phyloP scores from a whole-genome alignment of 2,113 vertebrate species.

The Brienomyrus brachyistius region DNA sequence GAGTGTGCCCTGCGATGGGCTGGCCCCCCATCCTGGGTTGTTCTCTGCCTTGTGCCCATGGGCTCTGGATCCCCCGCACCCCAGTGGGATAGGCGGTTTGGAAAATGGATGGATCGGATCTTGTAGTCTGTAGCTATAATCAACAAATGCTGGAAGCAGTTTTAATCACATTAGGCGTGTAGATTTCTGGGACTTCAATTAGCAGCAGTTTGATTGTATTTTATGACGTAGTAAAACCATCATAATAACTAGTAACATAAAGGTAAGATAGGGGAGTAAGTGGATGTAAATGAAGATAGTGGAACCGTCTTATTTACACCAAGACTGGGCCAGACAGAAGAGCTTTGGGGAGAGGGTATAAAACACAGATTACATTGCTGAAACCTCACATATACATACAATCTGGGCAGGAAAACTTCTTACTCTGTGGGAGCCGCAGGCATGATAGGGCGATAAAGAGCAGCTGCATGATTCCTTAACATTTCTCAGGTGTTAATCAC shows the following conservation, averaged over 20 bases:
- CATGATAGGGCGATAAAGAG: background rate
- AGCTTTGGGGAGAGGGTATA: background rate
- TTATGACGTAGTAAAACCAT: background rate
- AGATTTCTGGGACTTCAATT: background rate
- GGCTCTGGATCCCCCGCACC: no score
- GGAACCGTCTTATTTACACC: background rate
- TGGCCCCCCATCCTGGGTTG: no score
- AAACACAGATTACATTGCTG: background rate
- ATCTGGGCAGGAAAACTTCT: background rate
- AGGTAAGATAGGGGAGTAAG: background rate
- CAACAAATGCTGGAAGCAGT: background rate
- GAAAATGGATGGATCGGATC: no score
- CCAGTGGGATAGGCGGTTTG: no score
- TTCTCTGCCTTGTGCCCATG: no score
- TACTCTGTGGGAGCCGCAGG: background rate
- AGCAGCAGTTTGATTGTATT: background rate
- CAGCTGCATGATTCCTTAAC: background rate
- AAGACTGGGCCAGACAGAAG: background rate
- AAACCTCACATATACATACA: background rate
- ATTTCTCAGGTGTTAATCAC: background rate
- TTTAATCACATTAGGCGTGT: background rate
- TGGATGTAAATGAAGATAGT: background rate
- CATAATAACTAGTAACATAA: background rate
- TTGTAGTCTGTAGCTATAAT: background rate
- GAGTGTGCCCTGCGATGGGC: no score